Conservation (phyloP, 2,797 vertebrate genomes). For the Tachyglossus aculeatus region DNA sequence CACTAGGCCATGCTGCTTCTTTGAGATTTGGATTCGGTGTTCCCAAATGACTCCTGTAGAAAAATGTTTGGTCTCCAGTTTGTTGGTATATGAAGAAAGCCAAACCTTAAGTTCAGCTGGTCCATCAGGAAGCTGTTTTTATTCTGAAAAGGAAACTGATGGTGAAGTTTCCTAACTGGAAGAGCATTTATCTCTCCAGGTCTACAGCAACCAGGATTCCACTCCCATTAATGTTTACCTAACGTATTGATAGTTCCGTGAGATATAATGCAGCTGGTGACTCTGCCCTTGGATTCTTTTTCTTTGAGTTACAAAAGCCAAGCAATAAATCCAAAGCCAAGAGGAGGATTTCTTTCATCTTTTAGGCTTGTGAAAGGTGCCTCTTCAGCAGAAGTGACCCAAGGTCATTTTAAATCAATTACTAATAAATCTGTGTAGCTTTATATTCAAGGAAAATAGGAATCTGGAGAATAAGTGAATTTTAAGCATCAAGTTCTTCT, state of each 20-base stretch:
- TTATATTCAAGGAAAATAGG: constrained; percentile 23
- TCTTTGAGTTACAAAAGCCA: constrained; percentile 52
- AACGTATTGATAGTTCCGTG: constrained; percentile 28
- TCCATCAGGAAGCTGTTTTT: neutral
- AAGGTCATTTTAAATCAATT: constrained; percentile 48
- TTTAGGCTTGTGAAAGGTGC: constrained; percentile 53
- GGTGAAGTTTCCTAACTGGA: neutral
- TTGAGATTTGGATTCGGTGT: no score
- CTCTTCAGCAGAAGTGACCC: constrained; percentile 49
- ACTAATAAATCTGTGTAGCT: constrained; percentile 12
- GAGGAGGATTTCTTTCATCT: constrained; percentile 63
- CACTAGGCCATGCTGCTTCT: no score
- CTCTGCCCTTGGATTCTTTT: constrained; percentile 45
- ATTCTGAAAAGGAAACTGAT: neutral
- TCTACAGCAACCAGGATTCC: neutral
- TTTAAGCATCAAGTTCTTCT: constrained; percentile 16
- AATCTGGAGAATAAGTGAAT: constrained; percentile 6
- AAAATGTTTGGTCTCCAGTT: neutral
- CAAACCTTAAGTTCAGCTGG: neutral
- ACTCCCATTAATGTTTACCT: constrained; percentile 39
- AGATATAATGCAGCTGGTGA: constrained; percentile 47
- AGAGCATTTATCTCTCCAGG: constrained; percentile 5
- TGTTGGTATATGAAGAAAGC: neutral
- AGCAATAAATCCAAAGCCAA: constrained; percentile 55
- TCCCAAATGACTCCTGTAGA: neutral